Percentiles rank a stretch among this genome's conserved stretches.
Conservation (phyloP, 2,888 invertebrate genomes). For the Aelia acuminata region DNA sequence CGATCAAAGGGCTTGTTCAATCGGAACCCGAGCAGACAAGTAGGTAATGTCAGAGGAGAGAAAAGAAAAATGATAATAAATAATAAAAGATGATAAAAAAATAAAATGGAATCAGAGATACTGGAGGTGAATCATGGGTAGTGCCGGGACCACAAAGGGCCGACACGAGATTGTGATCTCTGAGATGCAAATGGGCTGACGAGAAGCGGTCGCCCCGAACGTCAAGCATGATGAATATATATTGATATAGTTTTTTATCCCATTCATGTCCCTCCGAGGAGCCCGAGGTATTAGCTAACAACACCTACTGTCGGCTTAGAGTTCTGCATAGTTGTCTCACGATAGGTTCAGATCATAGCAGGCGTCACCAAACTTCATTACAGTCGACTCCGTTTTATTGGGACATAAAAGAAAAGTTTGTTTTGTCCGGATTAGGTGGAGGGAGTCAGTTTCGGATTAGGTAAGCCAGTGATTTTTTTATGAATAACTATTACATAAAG, state of each 20-base stretch:
- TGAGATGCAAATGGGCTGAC: constrained; percentile 40
- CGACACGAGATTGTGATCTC: background rate
- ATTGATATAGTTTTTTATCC: constrained; percentile 38
- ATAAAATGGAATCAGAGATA: background rate
- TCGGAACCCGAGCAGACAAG: background rate
- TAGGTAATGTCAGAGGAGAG: constrained; percentile 18
- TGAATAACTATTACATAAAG: no score
- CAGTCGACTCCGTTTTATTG: no score
- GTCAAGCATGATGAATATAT: constrained; percentile 26
- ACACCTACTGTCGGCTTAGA: background rate
- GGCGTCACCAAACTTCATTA: no score
- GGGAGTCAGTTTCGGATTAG: no score
- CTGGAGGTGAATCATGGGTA: background rate
- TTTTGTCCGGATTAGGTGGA: no score
- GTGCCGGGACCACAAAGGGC: background rate
- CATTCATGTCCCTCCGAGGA: constrained; percentile 22
- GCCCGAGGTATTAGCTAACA: background rate
- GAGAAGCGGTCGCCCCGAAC: background rate
- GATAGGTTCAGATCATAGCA: background rate
- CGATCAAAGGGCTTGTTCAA: constrained; percentile 15
- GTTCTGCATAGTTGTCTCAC: background rate
- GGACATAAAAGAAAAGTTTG: no score
- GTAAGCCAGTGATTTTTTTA: no score
- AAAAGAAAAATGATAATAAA: constrained; percentile 42
- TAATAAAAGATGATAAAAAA: no score